phyloP scores from a whole-genome alignment of 2,888 invertebrate species.

The Schizotus pectinicornis region DNA sequence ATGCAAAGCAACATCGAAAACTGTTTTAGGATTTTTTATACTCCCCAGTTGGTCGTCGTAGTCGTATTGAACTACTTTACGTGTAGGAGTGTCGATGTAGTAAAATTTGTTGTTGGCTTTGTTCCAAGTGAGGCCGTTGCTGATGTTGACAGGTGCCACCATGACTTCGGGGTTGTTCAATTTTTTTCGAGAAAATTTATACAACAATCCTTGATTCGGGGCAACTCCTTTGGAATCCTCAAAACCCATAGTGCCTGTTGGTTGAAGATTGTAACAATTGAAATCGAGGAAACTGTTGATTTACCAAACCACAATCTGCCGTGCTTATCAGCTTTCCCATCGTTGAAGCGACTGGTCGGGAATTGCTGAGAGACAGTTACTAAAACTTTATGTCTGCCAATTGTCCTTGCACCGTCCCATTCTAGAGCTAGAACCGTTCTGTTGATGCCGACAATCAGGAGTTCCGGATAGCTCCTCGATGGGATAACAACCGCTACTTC shows the following conservation, averaged over 20 bases:
- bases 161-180: constrained; percentile 35
- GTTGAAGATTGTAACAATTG: constrained; percentile 9
- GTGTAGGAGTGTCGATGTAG: constrained; percentile 74
- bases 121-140: constrained; percentile 80
- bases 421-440: constrained; percentile 54
- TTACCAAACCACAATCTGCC: constrained; percentile 66
- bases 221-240: constrained; percentile 57
- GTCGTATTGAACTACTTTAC: constrained; percentile 71
- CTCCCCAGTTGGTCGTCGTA: constrained; percentile 64
- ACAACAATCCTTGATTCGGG: constrained; percentile 64
- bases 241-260: constrained; percentile 66
- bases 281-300: neutral
- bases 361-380: constrained; percentile 59
- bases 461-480: constrained; percentile 51
- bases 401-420: constrained; percentile 55
- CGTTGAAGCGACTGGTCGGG: constrained; percentile 63
- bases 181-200: constrained; percentile 58
- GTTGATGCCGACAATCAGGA: constrained; percentile 57
- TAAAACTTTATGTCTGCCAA: constrained; percentile 38
- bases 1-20: constrained; percentile 32
- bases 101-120: constrained; percentile 71
- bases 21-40: constrained; percentile 50
- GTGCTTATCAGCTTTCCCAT: constrained; percentile 65
- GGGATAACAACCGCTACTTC: constrained; percentile 58
- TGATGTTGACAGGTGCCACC: constrained; percentile 63